These are phyloP conservation scores for Epinotia demarniana DNA, from an alignment of 2,888 invertebrate species.

Conservation along the genomic window DNA sequence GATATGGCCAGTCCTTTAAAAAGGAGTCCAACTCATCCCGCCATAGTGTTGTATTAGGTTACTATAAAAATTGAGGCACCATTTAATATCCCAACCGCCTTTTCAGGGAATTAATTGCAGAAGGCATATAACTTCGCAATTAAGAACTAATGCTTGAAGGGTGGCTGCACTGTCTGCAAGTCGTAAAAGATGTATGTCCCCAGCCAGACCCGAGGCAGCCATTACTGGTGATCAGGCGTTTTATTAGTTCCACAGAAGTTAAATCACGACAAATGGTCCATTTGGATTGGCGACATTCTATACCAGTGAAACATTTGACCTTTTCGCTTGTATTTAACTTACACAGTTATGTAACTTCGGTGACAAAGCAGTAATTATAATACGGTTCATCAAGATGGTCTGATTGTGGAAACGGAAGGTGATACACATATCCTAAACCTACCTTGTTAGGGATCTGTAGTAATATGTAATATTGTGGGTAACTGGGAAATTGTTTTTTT, in stretches of 20 bases:
- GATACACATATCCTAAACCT: too few species aligned
- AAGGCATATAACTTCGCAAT: conserved; percentile 15
- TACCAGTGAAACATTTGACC: background rate
- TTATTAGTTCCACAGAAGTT: conserved; percentile 31
- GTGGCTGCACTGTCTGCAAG: conserved; percentile 33
- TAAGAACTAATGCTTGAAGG: conserved; percentile 32
- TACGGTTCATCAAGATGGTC: too few species aligned
- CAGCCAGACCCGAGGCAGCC: conserved; percentile 4
- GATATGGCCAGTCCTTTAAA: too few species aligned
- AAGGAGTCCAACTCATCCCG: too few species aligned
- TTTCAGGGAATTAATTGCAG: conserved; percentile 9
- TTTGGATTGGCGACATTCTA: background rate
- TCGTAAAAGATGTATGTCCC: conserved; percentile 23
- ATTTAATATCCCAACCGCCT: background rate
- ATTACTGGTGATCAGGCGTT: conserved; percentile 28
- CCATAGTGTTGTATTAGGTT: too few species aligned
- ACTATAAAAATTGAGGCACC: background rate
- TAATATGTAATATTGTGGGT: too few species aligned
- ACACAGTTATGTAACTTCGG: too few species aligned
- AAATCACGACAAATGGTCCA: conserved; percentile 14
- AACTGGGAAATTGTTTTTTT: too few species aligned
- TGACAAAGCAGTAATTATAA: too few species aligned
- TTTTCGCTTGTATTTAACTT: background rate
- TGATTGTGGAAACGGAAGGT: too few species aligned
- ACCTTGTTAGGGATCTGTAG: too few species aligned